Conservation (phyloP, 2,888 invertebrate genomes). For the Spodoptera littoralis region DNA sequence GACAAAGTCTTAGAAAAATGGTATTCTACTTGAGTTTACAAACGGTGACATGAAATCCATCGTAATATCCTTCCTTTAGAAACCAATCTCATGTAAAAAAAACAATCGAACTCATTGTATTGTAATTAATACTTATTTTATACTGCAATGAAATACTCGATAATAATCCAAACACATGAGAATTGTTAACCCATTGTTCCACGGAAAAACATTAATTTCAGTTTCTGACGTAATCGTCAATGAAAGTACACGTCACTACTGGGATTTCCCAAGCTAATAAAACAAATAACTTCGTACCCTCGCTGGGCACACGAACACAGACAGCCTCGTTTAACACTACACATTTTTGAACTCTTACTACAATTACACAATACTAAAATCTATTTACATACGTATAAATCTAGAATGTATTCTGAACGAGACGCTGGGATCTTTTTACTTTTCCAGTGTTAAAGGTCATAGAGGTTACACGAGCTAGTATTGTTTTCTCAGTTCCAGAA, state of each 20-base stretch:
- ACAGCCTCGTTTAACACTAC: constrained; percentile 1
- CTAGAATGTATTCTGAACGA: constrained; percentile 3
- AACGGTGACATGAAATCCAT: no score
- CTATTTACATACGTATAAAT: constrained; percentile 2
- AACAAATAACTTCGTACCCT: constrained; percentile 1
- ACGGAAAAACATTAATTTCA: no score
- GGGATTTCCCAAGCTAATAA: neutral
- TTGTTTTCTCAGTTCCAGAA: constrained; percentile 21
- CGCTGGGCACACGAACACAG: constrained; percentile 1
- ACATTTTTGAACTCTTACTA: constrained; percentile 6
- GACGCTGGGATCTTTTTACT: constrained; percentile 5
- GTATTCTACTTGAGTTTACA: no score
- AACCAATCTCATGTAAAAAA: no score
- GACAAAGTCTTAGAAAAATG: no score
- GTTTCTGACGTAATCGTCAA: neutral
- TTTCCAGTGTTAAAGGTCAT: constrained; percentile 9
- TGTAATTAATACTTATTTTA: no score
- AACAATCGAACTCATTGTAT: no score
- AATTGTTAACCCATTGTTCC: neutral
- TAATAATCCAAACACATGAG: no score
- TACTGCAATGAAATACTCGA: no score
- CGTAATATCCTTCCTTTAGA: no score
- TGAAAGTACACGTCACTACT: neutral
- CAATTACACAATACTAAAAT: constrained; percentile 4
- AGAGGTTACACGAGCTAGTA: constrained; percentile 24